Base-by-base conservation (phyloP, 2,888 invertebrate genomes). In the Andrena hattorfiana region DNA sequence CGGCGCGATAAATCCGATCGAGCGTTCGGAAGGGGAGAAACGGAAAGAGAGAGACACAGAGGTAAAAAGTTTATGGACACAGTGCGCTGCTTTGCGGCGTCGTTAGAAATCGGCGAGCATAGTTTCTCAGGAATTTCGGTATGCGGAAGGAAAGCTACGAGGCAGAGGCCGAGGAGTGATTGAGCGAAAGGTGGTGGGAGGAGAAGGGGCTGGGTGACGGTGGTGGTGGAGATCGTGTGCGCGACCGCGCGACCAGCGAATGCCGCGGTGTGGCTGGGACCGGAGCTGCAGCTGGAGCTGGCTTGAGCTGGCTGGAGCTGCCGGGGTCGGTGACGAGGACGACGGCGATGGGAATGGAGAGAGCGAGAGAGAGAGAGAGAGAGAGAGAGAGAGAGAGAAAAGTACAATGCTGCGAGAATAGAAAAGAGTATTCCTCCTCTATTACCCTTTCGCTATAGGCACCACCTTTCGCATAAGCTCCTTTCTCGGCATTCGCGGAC, bases 111-210 rank as follows among this genome's bases (percentile, higher is more conserved):
- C 89, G 91, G 90, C 89, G 90, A 84, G 68, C 56, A n/a, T 86
- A 86, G 89, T 87, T 86, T 88, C 87, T 83, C 81, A 81, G 87
- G 91, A 90, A 92, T 92, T 90, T 91, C 84, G 90, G 92, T 91
- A 92, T 92, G 92, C 92, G 92, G 92, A 92, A 92, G 92, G 92
- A 92, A 92, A 92, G 91, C 88, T 88, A 82, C 84, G 79, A 77
- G 83, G 59, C 78, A 70, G 62, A 75, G 69, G 69, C 68, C 60
- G 66, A 63, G 67, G 66, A 49, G 62, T 26, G 74, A 82, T 75
- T 60, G 78, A 64, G 68, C 67, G 72, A 73, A 79, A 83, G 78
- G 71, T 54, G 66, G 35, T 64, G 64, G 60, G 63, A 79, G 80
- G 77, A 72, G 79, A 79, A 73, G 77, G 81, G 69, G 73, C 35